Base-by-base conservation (phyloP, 2,797 vertebrate genomes). In the Sebastes baramenuke region DNA sequence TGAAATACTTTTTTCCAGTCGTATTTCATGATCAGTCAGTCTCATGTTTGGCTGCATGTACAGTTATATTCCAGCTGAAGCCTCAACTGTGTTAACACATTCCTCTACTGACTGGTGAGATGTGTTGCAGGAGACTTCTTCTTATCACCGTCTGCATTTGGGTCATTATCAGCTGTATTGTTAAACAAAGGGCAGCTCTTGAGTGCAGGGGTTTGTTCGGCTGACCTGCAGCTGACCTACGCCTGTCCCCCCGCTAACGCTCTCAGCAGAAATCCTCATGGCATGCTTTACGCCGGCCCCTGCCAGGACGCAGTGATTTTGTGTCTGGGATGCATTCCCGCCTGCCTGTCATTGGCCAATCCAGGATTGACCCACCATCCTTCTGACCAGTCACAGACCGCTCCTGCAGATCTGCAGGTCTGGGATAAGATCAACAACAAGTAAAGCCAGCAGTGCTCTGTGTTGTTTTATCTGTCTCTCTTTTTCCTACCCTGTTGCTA, bases 281-380 rank as follows among this genome's bases (percentile, higher is more conserved):
- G 81, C 72, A 60, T 77, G 72, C 79, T 86, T 84, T 36, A 75
- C 20, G 20, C 62, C 16, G 75, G 72, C 75, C 72, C 80, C 77
- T 71, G 73, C 76, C 36, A 73, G 59, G 87, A 82, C 22, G 20
- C 58, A 24, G 73, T 83, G 58, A 92, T 92, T 90, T 92, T 14
- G 30, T 65, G 70, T 85, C 77, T 83, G 80, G 61, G 87, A 72
- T 32, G 55, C 25, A 87, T 87, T 85, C 82, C 68, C 3, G 36
- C 59, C 86, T 56, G 75, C 65, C 83, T 82, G 76, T 85, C 79
- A 89, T 77, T 89, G 89, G 84, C 72, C 77, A 78, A 80, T 87
- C 86, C 66, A 10, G 77, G 80, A 82, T 36, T 89, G 83, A 82
- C 67, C 84, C 72, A 58, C 64, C 61, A 55, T 55, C 64, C 61